These are phyloP conservation scores for Thymelicus acteon DNA, from an alignment of 2,888 invertebrate species.

Conservation along the genomic window DNA sequence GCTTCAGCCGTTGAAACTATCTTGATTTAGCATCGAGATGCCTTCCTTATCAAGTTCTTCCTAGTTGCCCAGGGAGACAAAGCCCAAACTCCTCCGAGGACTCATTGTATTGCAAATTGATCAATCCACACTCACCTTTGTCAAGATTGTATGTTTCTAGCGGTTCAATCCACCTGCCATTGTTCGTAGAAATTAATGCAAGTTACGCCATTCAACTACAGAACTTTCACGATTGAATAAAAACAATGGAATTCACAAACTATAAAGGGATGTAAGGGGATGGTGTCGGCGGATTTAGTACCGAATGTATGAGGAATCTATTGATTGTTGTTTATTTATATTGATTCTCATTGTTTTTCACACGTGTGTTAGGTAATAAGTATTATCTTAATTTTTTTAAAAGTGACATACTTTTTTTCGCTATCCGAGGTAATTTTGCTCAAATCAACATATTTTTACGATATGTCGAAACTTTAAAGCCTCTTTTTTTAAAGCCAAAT, in stretches of 20 bases:
- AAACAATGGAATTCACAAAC: constrained; percentile 1
- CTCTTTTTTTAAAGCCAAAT: no score
- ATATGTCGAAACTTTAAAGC: no score
- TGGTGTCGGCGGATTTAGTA: background rate
- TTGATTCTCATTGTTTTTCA: no score
- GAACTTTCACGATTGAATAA: constrained; percentile 40
- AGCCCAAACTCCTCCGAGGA: constrained; percentile 15
- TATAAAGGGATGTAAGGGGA: background rate
- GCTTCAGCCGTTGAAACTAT: no score
- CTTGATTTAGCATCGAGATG: no score
- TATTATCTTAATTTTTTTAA: no score
- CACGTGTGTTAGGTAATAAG: no score
- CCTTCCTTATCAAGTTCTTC: background rate
- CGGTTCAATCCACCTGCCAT: constrained; percentile 18
- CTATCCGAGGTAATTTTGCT: no score
- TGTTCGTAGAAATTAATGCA: constrained; percentile 20
- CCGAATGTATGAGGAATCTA: no score
- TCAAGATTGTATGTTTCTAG: constrained; percentile 11
- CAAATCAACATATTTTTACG: no score
- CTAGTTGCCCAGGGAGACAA: background rate
- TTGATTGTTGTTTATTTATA: no score
- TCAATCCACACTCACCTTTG: constrained; percentile 54
- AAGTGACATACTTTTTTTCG: no score
- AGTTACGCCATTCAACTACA: constrained; percentile 17
- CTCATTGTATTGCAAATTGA: constrained; percentile 72